Conservation (phyloP, 2,113 vertebrate species). For the Centrocercus urophasianus region DNA sequence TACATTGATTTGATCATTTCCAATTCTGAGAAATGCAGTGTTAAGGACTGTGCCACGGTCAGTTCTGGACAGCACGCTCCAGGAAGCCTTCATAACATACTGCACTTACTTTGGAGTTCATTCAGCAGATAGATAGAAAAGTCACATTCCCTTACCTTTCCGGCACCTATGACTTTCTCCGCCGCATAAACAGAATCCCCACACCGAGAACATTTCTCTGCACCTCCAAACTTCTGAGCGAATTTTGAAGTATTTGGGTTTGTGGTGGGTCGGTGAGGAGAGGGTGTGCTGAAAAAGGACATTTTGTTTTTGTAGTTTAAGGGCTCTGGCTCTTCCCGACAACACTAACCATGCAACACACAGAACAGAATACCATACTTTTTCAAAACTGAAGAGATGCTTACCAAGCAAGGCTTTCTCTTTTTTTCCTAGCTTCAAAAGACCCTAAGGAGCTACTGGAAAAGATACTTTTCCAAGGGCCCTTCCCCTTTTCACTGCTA, state of each 20-base stretch:
- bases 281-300: conserved; percentile 55
- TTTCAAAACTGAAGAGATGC: background rate
- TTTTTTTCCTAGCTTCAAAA: background rate
- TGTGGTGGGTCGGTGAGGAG: conserved; percentile 87
- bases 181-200: conserved; percentile 93
- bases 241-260: conserved; percentile 93
- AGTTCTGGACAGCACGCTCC: background rate
- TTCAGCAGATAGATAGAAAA: fast-evolving
- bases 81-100: background rate
- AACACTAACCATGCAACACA: background rate
- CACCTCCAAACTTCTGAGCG: conserved; percentile 92
- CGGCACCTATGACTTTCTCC: conserved; percentile 94
- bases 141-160: conserved; percentile 83
- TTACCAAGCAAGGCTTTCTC: background rate
- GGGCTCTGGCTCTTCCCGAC: background rate
- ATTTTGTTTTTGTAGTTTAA: background rate
- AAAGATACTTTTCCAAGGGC: background rate
- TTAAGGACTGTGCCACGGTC: background rate
- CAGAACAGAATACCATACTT: background rate
- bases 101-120: background rate
- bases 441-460: background rate
- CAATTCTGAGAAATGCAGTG: background rate
- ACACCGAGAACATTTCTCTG: conserved; percentile 92
- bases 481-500: background rate
- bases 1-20: background rate